A percentile compares a stretch with the other conserved stretches of the same genome.
These are phyloP conservation scores for Cheilinus undulatus DNA, from an alignment of 2,113 vertebrate genomes.

Conservation along the genomic window DNA sequence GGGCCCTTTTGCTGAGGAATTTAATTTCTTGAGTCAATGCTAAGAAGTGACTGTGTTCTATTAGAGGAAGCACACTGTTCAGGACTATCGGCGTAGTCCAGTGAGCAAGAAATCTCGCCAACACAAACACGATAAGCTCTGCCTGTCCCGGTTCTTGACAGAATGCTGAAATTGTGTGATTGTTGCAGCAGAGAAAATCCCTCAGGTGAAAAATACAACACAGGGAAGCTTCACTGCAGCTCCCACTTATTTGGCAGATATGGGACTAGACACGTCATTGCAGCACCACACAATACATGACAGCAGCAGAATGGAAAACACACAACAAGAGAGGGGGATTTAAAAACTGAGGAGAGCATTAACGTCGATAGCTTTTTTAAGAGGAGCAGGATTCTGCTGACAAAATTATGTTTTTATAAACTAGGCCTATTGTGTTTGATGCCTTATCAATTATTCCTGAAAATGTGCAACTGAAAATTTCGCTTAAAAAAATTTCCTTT, in stretches of 20 bases:
- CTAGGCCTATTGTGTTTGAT: neutral
- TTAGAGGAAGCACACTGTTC: constrained; percentile 53
- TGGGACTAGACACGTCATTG: constrained; percentile 22
- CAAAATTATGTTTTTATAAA: neutral
- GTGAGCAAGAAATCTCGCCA: constrained; percentile 63
- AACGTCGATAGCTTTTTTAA: neutral
- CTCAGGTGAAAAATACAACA: constrained; percentile 69
- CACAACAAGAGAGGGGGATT: neutral
- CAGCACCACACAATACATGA: constrained; percentile 26
- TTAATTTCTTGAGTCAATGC: constrained; percentile 49
- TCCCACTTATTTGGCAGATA: constrained; percentile 51
- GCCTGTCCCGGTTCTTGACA: constrained; percentile 64
- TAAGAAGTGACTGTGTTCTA: constrained; percentile 47
- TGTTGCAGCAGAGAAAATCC: constrained; percentile 63
- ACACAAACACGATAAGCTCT: constrained; percentile 73
- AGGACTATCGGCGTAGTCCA: constrained; percentile 57
- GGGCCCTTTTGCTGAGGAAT: constrained; percentile 39
- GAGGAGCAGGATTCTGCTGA: neutral
- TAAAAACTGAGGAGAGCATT: neutral
- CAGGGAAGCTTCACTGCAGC: constrained; percentile 31
- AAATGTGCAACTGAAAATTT: neutral
- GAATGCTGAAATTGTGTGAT: constrained; percentile 69
- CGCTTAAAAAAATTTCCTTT: neutral
- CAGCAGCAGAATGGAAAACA: constrained; percentile 36
- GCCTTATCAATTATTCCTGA: neutral